These are phyloP conservation scores for Drosophila pruinosa DNA, from an alignment of 1,140 invertebrate genomes.

Conservation along the genomic window DNA sequence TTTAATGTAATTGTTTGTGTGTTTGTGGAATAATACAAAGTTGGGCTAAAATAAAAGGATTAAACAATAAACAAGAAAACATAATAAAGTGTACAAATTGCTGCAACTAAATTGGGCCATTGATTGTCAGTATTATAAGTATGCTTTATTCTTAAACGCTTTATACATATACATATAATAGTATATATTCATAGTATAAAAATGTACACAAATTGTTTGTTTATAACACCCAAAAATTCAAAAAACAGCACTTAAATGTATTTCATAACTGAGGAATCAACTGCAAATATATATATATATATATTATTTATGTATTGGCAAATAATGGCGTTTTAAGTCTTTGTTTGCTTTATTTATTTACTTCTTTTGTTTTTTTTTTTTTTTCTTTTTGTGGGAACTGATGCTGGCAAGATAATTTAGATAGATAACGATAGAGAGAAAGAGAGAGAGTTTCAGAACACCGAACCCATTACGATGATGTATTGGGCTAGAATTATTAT, in stretches of 20 bases:
- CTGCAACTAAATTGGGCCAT: background rate
- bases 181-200: conserved; percentile 39
- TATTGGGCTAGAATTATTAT: conserved; percentile 1
- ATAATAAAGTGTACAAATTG: background rate
- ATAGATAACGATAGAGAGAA: conserved; percentile 25
- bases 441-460: conserved; percentile 28
- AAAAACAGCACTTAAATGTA: conserved; percentile 21
- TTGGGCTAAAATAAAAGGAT: conserved; percentile 6
- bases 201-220: conserved; percentile 60
- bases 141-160: conserved; percentile 73
- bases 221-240: conserved; percentile 50
- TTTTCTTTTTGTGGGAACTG: conserved; percentile 33
- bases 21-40: conserved; percentile 17
- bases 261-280: conserved; percentile 66
- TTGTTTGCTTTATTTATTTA: conserved; percentile 59
- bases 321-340: conserved; percentile 77
- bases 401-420: conserved; percentile 71
- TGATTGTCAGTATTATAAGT: conserved; percentile 17
- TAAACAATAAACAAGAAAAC: conserved; percentile 1
- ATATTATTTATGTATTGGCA: conserved; percentile 58
- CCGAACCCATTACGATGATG: conserved; percentile 22
- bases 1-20: background rate
- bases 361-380: background rate
- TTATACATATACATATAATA: conserved; percentile 59
- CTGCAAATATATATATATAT: conserved; percentile 24